Evolutionary conservation across 2,797 vertebrate species (phyloP), one percentile per base, ranked within the genome.

Genomic region (Spinus pinus): DNA sequence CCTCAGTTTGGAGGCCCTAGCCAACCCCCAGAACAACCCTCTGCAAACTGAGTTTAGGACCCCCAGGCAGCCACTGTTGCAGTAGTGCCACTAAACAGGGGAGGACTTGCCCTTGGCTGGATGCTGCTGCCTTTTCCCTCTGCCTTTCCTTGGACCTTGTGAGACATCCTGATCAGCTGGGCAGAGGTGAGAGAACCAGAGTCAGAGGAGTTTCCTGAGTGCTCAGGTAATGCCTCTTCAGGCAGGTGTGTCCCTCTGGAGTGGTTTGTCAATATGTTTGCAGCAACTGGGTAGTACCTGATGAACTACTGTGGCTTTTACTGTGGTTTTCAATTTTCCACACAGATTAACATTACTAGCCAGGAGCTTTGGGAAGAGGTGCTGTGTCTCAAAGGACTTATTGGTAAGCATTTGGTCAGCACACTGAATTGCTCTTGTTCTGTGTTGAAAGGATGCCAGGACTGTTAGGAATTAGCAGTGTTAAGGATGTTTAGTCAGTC

Each of bases 321-420:
- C 39, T 62, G 24, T 73, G 74, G 46, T 61, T 77, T 58, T 70
- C 41, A 46, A 66, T 96, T 95, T 97, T 84, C 47, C 42, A 37
- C 87, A 65, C 94, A 99, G 99, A 95, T 97, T 21, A 97, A 97
- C 78, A 94, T 99, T 95, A 98, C 89, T 88, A 99, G 98, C 96
- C 99, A 99, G 89, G 99, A 99, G 80, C 99, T 98, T 70, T 99
- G 99, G 99, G 98, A 99, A 65, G 99, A 99, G 87, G 97, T 98
- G 97, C 98, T 99, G 70, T 93, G 97, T 49, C 98, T 97, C 51
- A 99, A 98, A 97, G 99, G 99, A 93, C 97, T 99, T 94, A 98
- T 98, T 91, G 99, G 99, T 99, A 98, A 98, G 96, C 42, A n/a
- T 39, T 91, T 37, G 44, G 7, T 83, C 75, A 78, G 37, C 71